Evolutionary conservation across 2,797 vertebrate species (phyloP).

Genomic region (Spatula clypeata): DNA sequence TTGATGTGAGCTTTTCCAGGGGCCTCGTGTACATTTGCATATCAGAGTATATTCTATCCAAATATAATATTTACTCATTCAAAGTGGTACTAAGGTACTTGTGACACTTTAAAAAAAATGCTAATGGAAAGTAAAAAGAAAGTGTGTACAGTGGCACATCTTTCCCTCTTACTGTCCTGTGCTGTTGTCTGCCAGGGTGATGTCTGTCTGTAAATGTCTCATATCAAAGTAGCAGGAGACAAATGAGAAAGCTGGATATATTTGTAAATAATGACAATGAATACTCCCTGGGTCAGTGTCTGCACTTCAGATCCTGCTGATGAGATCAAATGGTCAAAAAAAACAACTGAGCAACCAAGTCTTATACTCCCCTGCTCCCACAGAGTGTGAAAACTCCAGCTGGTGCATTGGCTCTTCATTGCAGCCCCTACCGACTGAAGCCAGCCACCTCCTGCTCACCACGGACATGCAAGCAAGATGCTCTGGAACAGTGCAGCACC

Average conservation of each 20-base stretch:
- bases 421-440: not conserved
- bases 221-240: not conserved
- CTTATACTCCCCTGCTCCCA: not conserved
- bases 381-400: not conserved
- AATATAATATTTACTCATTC: not conserved
- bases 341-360: not conserved
- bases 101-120: slow-evolving; percentile 9
- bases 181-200: not conserved
- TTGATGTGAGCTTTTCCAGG: slow-evolving; percentile 62
- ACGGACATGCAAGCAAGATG: rapidly evolving
- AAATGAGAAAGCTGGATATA: not conserved
- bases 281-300: not conserved
- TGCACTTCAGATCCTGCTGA: not conserved
- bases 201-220: not conserved
- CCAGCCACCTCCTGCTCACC: not conserved
- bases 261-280: not conserved
- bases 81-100: slow-evolving; percentile 18
- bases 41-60: slow-evolving; percentile 2
- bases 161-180: not conserved
- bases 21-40: slow-evolving; percentile 25
- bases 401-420: not conserved
- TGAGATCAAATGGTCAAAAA: not conserved
- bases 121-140: not conserved
- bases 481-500: slow-evolving; percentile 5
- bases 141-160: not conserved